Percentiles rank a stretch among this genome's conserved stretches.
These are phyloP conservation scores for Pheucticus melanocephalus DNA, from an alignment of 2,113 vertebrate species.

Conservation along the genomic window DNA sequence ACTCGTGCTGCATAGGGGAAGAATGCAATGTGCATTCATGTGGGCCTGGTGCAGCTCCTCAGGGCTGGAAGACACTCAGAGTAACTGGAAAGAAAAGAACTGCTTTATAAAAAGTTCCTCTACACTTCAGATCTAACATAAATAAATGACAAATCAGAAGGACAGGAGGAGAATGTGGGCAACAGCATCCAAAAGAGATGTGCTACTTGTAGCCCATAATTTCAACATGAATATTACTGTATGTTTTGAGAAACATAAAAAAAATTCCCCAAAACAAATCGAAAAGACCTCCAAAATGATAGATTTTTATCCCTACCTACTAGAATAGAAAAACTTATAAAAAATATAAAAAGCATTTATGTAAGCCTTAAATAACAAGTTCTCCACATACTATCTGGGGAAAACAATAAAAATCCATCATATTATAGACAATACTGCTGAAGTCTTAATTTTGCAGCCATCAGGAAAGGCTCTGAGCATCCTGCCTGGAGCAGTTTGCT, in stretches of 20 bases:
- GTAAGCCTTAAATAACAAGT: background rate
- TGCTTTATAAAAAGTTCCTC: background rate
- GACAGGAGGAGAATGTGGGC: background rate
- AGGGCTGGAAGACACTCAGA: background rate
- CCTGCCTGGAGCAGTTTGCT: background rate
- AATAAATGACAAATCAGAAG: background rate
- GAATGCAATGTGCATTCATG: accelerated
- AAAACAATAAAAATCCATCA: background rate
- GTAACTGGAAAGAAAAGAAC: background rate
- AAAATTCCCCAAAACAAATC: background rate
- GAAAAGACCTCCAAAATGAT: background rate
- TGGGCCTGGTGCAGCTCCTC: background rate
- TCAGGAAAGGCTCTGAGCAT: background rate
- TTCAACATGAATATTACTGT: background rate
- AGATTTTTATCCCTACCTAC: background rate
- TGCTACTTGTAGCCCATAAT: background rate
- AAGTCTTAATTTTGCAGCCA: background rate
- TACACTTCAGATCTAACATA: background rate
- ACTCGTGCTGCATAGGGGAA: background rate
- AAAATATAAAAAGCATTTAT: background rate
- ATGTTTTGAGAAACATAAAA: background rate
- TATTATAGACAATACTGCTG: background rate
- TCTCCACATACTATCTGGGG: background rate
- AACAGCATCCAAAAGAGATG: background rate
- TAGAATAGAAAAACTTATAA: background rate